Evolutionary conservation across 1,140 invertebrate species (phyloP), one percentile per base, ranked within the genome.

Genomic region (Zaprionus inermis): DNA sequence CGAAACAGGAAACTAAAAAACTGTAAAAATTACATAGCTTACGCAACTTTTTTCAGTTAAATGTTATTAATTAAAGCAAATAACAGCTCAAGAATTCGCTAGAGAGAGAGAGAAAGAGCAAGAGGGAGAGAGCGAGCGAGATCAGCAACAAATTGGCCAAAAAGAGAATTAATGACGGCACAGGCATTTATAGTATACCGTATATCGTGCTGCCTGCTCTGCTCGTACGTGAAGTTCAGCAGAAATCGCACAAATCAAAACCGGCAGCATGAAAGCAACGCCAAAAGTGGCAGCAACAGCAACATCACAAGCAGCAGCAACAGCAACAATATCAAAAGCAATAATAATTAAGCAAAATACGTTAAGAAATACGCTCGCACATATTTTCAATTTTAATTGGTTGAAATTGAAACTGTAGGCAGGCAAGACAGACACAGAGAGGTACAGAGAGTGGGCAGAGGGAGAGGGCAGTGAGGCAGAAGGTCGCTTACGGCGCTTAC

Each of bases 401-500:
- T 52, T 54, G 51, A 49, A 54, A 49, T 22, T 49, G 44, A 59
- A 52, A 67, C 41, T 57, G 38, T 44, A 44, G 38, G n/a, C n/a
- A 44, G 38, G 14, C 38, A 44, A 57, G 49, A 18, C 22, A 22
- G 3, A 3, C 14, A 20, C 11, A 28, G 0, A 6, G 14, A 34
- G 5, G 1, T 28, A 4, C 3, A 3, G 56, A 24, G 38, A 18
- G 3, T 3, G 18, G n/a, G n/a, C 14, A 11, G 14, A 24, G 5
- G 1, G 49, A 22, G 54, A 5, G 1, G 20, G 28, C n/a, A 18
- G 41, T 30, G 36, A 24, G 41, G 46, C 28, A 56, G 82, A 86
- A 86, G 82, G 82, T 86, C 82, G 74, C 59, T 56, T 30, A 64
- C 67, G 41, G 32, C 38, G 44, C 36, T 72, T 57, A 49, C 74